These are phyloP conservation scores for Drosophila buzzatii DNA, from an alignment of 2,888 invertebrate genomes.

Conservation along the genomic window DNA sequence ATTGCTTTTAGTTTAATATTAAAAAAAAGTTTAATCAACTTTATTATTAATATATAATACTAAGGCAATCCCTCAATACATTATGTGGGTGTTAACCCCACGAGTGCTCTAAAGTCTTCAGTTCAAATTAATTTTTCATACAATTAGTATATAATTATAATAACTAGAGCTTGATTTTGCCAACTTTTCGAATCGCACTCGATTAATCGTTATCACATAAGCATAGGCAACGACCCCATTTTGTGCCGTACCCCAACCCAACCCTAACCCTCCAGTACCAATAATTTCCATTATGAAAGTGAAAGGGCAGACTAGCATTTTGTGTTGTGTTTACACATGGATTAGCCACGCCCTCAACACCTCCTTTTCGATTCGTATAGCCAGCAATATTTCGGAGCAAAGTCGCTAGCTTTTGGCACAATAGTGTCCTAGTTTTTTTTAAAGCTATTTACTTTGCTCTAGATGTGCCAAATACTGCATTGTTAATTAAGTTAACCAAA, in stretches of 20 bases:
- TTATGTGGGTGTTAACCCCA: no score
- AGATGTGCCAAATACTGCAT: conserved; percentile 6
- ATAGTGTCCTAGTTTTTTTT: conserved; percentile 14
- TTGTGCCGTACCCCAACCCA: background rate
- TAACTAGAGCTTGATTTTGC: background rate
- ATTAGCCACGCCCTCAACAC: conserved; percentile 4
- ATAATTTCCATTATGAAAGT: conserved; percentile 54
- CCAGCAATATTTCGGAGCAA: conserved; percentile 43
- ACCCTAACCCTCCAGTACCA: conserved; percentile 3
- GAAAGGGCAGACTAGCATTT: conserved; percentile 39
- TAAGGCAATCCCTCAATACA: background rate
- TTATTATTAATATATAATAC: background rate
- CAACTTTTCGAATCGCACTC: conserved; percentile 21
- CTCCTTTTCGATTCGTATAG: no score
- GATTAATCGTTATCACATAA: conserved; percentile 23
- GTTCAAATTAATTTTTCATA: background rate
- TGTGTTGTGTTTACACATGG: conserved; percentile 34
- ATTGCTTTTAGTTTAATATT: background rate
- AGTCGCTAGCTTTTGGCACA: conserved; percentile 22
- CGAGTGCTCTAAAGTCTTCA: background rate
- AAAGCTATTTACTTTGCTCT: conserved; percentile 2
- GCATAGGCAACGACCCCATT: conserved; percentile 16
- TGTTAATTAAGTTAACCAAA: background rate
- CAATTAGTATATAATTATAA: background rate
- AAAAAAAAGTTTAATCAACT: background rate